Evolutionary conservation across 2,797 vertebrate species (phyloP), one percentile per base, ranked within the genome.

Genomic region (Coilia nasus): DNA sequence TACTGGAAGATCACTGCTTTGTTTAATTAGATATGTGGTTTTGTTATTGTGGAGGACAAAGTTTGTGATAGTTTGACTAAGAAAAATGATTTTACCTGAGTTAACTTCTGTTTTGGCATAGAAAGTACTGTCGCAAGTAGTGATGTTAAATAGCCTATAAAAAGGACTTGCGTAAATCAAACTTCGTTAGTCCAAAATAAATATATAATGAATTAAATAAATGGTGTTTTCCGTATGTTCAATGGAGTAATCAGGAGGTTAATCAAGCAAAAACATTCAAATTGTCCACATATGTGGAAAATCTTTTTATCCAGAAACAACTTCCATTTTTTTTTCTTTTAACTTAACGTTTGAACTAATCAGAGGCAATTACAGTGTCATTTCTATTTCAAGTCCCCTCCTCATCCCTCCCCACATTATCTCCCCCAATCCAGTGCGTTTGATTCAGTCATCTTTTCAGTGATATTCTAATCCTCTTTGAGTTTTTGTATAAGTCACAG

Each of bases 401-500:
- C 87, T 92, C 85, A 64, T 31, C 54, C 81, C 21, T 90, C 88
- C 71, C 71, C n/a, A 67, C 80, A 87, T 95, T 95, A 95, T 95
- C 94, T 94, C 90, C 90, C 71, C 89, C 93, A 94, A 96, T 95
- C 93, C 93, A 95, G 89, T 93, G 92, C 82, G 91, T 93, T 94
- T 94, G 93, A 96, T 95, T 94, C 95, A 95, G 94, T 95, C 94
- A 94, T 94, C 94, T 95, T 94, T 95, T 95, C 92, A 94, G 91
- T 93, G 90, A 92, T 93, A 93, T 94, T 96, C 94, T 94, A 95
- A 95, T 95, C 92, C 92, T 93, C 92, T 95, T 96, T 94, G 94
- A 94, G 93, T 93, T 94, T 94, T 93, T 96, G 93, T 95, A 89
- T 86, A 89, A 90, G 87, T 93, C 90, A 89, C 92, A 92, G 93